These are phyloP conservation scores for Paragorgia papillata DNA, from an alignment of 92 coral and sea anemone species.

Conservation along the genomic window DNA sequence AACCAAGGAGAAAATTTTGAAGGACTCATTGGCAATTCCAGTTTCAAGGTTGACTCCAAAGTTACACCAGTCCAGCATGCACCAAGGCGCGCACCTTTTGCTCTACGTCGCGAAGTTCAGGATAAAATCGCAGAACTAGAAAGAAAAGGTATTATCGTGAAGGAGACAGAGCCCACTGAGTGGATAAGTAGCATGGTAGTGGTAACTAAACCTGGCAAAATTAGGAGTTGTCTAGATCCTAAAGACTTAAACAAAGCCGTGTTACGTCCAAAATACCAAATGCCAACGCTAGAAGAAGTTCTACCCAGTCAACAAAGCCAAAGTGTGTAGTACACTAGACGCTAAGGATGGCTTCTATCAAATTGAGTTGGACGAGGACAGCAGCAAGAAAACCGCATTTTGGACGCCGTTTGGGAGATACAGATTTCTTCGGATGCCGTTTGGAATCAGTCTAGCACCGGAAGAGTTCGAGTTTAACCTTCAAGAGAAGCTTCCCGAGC, in stretches of 20 bases:
- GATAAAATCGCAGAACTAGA: not conserved
- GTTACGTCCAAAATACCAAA: slow-evolving; percentile 34
- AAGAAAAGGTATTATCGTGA: slow-evolving; percentile 1
- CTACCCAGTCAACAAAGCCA: slow-evolving; percentile 13
- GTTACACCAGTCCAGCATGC: not conserved
- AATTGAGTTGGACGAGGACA: slow-evolving; percentile 53
- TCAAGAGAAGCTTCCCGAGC: slow-evolving; percentile 57
- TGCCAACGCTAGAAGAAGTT: slow-evolving; percentile 38
- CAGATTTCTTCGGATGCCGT: slow-evolving; percentile 55
- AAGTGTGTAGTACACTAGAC: slow-evolving; percentile 57
- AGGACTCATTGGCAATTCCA: too few species aligned
- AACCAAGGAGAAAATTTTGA: too few species aligned
- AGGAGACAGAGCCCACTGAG: slow-evolving; percentile 27
- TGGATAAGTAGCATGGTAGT: slow-evolving; percentile 56
- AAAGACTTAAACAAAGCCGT: slow-evolving; percentile 42
- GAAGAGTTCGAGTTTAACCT: slow-evolving; percentile 60
- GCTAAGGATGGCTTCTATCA: slow-evolving; percentile 58
- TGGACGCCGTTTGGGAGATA: slow-evolving; percentile 60
- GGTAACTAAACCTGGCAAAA: slow-evolving; percentile 16
- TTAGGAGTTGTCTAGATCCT: slow-evolving; percentile 42
- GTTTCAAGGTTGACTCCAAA: too few species aligned
- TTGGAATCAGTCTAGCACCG: slow-evolving; percentile 60
- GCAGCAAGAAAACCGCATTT: slow-evolving; percentile 51
- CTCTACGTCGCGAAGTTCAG: not conserved
- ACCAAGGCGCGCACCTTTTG: not conserved